Evolutionary conservation across 2,888 invertebrate species (phyloP).

Genomic region (Eucriotettix oculatus): DNA sequence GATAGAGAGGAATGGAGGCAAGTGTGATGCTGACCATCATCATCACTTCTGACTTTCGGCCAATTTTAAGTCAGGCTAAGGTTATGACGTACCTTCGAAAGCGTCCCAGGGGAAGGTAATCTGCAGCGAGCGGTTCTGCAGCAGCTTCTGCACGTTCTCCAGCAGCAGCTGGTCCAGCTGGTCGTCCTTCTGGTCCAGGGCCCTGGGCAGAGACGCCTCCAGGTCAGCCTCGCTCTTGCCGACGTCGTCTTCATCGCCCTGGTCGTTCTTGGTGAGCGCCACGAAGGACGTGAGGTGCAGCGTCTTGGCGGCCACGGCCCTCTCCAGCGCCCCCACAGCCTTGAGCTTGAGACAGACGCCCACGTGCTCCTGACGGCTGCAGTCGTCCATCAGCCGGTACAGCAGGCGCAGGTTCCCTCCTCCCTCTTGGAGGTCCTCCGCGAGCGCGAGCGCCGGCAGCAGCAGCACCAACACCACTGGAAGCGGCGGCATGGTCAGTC

Average conservation of each 20-base stretch:
- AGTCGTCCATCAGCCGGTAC: slow-evolving; percentile 3
- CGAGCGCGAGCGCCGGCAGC: background rate
- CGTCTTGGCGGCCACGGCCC: slow-evolving; percentile 1
- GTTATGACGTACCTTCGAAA: slow-evolving; percentile 23
- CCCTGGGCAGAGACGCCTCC: slow-evolving; percentile 8
- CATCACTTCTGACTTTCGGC: too few species aligned
- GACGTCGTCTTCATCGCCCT: background rate
- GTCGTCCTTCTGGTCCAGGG: slow-evolving; percentile 5
- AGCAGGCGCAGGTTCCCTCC: background rate
- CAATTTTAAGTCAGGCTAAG: too few species aligned
- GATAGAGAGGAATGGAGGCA: too few species aligned
- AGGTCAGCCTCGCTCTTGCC: slow-evolving; percentile 6
- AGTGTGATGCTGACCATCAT: too few species aligned
- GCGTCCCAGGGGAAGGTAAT: slow-evolving; percentile 24
- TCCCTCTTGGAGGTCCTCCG: background rate
- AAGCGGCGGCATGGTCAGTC: background rate
- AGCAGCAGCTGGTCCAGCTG: slow-evolving; percentile 20
- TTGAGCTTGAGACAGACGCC: slow-evolving; percentile 12
- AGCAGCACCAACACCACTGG: background rate
- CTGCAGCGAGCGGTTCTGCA: slow-evolving; percentile 27
- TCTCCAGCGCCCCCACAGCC: slow-evolving; percentile 10
- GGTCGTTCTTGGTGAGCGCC: slow-evolving; percentile 6
- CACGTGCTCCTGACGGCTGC: slow-evolving; percentile 1
- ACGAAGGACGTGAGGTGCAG: slow-evolving; percentile 9
- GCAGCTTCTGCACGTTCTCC: slow-evolving; percentile 26